phyloP scores from a whole-genome alignment of 2,113 vertebrate species.

The Laticauda colubrina region DNA sequence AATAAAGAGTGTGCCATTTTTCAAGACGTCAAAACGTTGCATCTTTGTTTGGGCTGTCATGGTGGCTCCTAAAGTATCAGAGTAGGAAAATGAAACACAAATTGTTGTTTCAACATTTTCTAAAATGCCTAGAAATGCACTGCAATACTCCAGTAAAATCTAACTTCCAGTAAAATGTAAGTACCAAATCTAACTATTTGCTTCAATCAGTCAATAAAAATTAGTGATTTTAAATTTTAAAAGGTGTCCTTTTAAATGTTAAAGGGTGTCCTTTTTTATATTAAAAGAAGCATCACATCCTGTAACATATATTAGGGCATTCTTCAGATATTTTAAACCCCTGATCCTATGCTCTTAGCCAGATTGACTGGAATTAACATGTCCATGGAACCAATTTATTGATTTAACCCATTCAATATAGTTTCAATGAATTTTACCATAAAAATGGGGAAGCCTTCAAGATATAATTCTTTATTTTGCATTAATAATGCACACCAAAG shows the following conservation, averaged over 20 bases:
- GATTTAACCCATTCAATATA: too few relatives aligned
- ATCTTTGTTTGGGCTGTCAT: conserved; percentile 74
- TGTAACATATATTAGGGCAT: background rate
- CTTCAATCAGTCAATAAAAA: background rate
- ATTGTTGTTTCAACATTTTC: background rate
- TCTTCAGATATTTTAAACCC: background rate
- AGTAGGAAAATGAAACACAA: background rate
- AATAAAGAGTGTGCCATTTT: conserved; percentile 84
- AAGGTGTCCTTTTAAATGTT: background rate
- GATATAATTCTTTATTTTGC: background rate
- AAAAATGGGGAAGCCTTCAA: background rate
- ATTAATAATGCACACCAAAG: background rate
- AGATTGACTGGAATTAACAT: background rate
- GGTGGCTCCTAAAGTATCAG: conserved; percentile 70
- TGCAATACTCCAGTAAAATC: background rate
- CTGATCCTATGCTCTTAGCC: background rate
- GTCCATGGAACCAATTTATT: background rate
- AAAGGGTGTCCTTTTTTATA: background rate
- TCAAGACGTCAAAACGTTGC: conserved; percentile 81
- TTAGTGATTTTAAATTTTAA: too few relatives aligned
- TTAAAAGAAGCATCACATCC: background rate
- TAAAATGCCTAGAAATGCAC: background rate
- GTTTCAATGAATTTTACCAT: background rate
- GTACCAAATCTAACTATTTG: background rate
- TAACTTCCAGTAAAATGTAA: background rate